Percentiles rank a stretch among this genome's conserved stretches.
Conservation (phyloP, 2,113 vertebrate genomes). For the Oreotrochilus melanogaster region DNA sequence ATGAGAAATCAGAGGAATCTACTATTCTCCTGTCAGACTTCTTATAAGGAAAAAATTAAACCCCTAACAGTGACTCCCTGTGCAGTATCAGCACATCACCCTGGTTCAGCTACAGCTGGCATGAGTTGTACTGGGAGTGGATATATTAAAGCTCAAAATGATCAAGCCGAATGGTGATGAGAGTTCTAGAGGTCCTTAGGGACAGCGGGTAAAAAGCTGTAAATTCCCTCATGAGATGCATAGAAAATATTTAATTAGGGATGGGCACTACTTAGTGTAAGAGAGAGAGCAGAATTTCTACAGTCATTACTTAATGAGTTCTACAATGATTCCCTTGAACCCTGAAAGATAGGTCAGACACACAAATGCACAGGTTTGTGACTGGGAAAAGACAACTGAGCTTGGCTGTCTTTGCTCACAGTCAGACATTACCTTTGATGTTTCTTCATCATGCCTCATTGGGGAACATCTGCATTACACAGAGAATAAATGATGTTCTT, state of each 20-base stretch:
- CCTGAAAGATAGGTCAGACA: neutral
- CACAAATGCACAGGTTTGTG: neutral
- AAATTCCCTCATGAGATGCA: neutral
- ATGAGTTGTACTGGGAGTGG: neutral
- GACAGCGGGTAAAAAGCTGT: neutral
- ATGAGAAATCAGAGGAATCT: neutral
- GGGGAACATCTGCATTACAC: neutral
- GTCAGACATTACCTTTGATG: neutral
- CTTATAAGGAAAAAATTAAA: neutral
- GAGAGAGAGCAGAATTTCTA: neutral
- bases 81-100: neutral
- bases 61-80: neutral
- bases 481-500: neutral
- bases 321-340: neutral
- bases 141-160: neutral
- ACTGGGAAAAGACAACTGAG: neutral
- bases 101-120: neutral
- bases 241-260: conserved; percentile 2
- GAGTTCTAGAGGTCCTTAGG: neutral
- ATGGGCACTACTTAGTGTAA: neutral
- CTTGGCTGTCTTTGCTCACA: neutral
- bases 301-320: neutral
- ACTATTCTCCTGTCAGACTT: neutral
- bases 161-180: conserved; percentile 15
- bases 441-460: neutral